Conservation (phyloP, 2,888 invertebrate species). For the Nebria salina region DNA sequence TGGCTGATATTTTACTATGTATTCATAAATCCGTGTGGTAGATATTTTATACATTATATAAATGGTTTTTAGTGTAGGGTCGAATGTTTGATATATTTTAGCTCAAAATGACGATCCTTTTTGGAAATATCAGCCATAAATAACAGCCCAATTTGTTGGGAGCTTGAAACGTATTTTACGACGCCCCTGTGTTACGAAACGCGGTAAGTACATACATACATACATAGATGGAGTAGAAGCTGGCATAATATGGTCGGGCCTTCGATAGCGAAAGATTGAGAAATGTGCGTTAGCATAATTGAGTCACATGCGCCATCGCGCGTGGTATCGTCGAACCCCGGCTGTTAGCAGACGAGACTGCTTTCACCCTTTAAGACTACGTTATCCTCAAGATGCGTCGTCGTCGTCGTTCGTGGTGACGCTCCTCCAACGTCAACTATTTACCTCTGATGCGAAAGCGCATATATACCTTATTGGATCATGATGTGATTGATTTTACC, state of each 20-base stretch:
- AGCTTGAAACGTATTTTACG: neutral
- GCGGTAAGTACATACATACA: neutral
- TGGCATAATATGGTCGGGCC: slow-evolving; percentile 49
- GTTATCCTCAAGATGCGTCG: neutral
- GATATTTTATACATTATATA: neutral
- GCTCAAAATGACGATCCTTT: neutral
- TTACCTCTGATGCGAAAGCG: neutral
- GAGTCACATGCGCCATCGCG: slow-evolving; percentile 55
- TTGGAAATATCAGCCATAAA: neutral
- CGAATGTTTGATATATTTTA: too few species aligned
- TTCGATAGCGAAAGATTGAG: slow-evolving; percentile 53
- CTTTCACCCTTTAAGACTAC: slow-evolving; percentile 22
- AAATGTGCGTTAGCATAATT: slow-evolving; percentile 58
- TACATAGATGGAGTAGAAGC: neutral
- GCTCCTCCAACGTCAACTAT: slow-evolving; percentile 18
- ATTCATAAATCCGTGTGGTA: neutral
- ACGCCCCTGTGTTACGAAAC: neutral
- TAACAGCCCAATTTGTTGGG: neutral
- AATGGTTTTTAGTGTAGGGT: too few species aligned
- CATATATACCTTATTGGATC: slow-evolving; percentile 26
- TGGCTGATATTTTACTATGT: neutral
- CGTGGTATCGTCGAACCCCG: slow-evolving; percentile 50
- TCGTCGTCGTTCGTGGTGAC: neutral
- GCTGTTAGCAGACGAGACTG: slow-evolving; percentile 5
- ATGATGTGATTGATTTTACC: slow-evolving; percentile 39